Conservation (phyloP, 2,113 vertebrate species). For the Leucopternis melanops region DNA sequence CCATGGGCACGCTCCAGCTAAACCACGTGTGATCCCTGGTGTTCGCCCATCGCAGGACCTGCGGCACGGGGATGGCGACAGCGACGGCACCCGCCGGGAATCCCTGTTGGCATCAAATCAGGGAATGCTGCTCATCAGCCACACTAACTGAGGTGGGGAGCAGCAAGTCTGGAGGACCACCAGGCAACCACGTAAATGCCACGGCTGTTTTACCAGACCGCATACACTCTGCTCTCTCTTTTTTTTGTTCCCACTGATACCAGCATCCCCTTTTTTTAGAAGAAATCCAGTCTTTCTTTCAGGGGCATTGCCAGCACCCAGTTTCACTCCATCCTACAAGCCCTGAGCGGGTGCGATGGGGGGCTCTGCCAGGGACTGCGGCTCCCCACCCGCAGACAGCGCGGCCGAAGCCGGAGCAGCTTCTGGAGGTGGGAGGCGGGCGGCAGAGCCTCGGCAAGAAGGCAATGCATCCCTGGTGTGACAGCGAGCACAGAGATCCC, state of each 20-base stretch:
- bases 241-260: neutral
- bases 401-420: neutral
- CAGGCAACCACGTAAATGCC: fast-evolving
- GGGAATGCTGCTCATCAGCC: neutral
- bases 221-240: fast-evolving
- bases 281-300: neutral
- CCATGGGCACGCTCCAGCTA: neutral
- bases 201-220: fast-evolving
- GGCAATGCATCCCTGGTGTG: fast-evolving
- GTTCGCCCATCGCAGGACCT: fast-evolving
- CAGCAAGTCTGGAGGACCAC: neutral
- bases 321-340: neutral
- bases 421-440: neutral
- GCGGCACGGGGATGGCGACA: neutral
- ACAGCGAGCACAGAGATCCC: neutral
- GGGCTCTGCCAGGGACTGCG: too few species aligned
- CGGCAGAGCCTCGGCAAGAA: fast-evolving
- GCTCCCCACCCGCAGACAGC: neutral
- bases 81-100: too few species aligned
- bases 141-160: fast-evolving
- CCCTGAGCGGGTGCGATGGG: neutral
- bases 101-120: too few species aligned
- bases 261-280: neutral
- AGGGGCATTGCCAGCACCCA: neutral
- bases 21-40: fast-evolving